Conservation (phyloP, 2,888 invertebrate genomes). For the Chironomus riparius region DNA sequence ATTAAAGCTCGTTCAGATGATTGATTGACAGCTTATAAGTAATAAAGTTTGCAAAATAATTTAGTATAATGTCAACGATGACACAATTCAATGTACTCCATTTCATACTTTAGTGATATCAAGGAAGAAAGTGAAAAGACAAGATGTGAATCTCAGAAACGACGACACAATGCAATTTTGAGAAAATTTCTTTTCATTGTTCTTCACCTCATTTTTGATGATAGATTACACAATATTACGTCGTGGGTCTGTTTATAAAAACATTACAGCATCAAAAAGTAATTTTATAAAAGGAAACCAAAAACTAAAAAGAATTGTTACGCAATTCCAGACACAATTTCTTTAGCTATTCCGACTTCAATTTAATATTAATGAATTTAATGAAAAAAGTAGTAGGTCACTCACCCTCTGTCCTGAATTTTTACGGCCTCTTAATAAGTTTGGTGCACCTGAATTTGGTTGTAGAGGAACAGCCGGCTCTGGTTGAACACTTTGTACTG, state of each 20-base stretch:
- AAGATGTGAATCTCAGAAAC: no score
- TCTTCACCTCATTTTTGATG: not conserved
- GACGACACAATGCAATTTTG: not conserved
- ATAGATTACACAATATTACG: not conserved
- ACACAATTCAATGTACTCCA: no score
- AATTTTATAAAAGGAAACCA: not conserved
- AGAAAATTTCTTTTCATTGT: not conserved
- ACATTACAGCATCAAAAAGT: not conserved
- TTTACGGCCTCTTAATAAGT: slow-evolving; percentile 36
- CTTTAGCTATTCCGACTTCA: not conserved
- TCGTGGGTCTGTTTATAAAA: not conserved
- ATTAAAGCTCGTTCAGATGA: no score
- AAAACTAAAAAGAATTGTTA: no score
- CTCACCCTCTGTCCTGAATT: slow-evolving; percentile 36
- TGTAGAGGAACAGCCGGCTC: slow-evolving; percentile 51
- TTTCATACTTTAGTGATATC: no score
- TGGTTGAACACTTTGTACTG: slow-evolving; percentile 72
- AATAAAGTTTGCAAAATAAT: no score
- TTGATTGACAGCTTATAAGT: no score
- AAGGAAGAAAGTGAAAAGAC: no score
- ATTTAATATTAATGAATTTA: no score
- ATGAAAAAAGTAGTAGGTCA: slow-evolving; percentile 12
- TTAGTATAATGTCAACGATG: no score
- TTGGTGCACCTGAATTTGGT: slow-evolving; percentile 50
- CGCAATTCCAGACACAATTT: not conserved